phyloP scores from a whole-genome alignment of 2,797 vertebrate genomes.

The Champsocephalus esox region DNA sequence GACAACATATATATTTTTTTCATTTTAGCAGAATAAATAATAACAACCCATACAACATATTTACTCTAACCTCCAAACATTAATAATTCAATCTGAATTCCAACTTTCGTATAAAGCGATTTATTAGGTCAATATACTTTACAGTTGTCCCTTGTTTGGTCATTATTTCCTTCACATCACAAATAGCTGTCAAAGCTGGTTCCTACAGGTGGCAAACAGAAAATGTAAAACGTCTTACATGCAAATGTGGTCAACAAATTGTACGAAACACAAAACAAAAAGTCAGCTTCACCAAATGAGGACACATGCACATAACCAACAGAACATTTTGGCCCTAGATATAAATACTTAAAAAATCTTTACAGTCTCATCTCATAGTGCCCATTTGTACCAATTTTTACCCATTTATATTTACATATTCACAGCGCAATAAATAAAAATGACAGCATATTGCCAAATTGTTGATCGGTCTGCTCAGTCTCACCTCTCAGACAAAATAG shows the following conservation, averaged over 20 bases:
- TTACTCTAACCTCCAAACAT: conserved; percentile 34
- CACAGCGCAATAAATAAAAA: conserved; percentile 88
- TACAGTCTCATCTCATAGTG: conserved; percentile 87
- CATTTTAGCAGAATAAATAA: conserved; percentile 6
- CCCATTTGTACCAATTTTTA: conserved; percentile 78
- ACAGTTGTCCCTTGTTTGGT: conserved; percentile 82
- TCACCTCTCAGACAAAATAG: conserved; percentile 70
- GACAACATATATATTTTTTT: conserved; percentile 35
- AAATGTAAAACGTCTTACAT: conserved; percentile 80
- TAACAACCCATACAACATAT: background rate
- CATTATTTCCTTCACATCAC: conserved; percentile 82
- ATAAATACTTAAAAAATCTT: conserved; percentile 89
- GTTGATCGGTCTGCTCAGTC: conserved; percentile 55
- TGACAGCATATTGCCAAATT: conserved; percentile 72
- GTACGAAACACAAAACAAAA: conserved; percentile 76
- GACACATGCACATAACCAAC: conserved; percentile 86
- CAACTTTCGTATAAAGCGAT: conserved; percentile 81
- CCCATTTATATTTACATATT: conserved; percentile 88
- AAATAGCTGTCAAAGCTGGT: conserved; percentile 75
- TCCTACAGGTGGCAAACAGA: conserved; percentile 73
- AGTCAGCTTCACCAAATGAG: conserved; percentile 72
- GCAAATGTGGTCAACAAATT: conserved; percentile 82
- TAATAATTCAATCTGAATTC: conserved; percentile 73
- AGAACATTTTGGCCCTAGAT: conserved; percentile 83
- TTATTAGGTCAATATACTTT: conserved; percentile 85